Evolutionary conservation across 2,888 invertebrate species (phyloP).

Genomic region (Zaprionus obscuricornis): DNA sequence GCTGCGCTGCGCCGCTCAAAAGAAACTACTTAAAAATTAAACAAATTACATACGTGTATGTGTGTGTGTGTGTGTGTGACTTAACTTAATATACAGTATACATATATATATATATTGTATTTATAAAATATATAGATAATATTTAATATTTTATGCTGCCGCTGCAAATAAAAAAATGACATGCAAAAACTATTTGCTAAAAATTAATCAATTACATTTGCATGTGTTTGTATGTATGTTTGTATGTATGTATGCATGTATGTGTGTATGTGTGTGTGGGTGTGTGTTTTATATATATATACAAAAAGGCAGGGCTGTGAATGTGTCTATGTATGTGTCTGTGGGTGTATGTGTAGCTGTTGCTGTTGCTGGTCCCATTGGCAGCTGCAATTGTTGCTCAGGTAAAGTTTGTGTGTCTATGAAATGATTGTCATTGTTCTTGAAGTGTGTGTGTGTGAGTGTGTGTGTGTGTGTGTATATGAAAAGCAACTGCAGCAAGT

Average conservation of each 20-base stretch:
- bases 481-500: too few relatives aligned
- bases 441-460: slow-evolving; percentile 10
- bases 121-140: slow-evolving; percentile 39
- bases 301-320: slow-evolving; percentile 30
- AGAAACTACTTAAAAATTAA: slow-evolving; percentile 63
- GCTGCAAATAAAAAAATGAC: slow-evolving; percentile 8
- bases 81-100: slow-evolving; percentile 34
- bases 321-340: slow-evolving; percentile 7
- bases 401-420: slow-evolving; percentile 49
- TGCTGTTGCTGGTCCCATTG: slow-evolving; percentile 50
- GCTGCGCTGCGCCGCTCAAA: slow-evolving; percentile 71
- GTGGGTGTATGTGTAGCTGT: neutral
- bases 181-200: slow-evolving; percentile 26
- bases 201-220: too few relatives aligned
- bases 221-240: too few relatives aligned
- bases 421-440: too few relatives aligned
- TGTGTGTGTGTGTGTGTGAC: slow-evolving; percentile 8
- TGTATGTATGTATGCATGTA: slow-evolving; percentile 32
- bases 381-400: slow-evolving; percentile 49
- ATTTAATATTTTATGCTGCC: slow-evolving; percentile 35
- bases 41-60: slow-evolving; percentile 17
- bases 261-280: slow-evolving; percentile 34
- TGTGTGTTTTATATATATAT: slow-evolving; percentile 51
- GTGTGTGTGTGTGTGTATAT: too few relatives aligned
- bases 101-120: slow-evolving; percentile 25